Base-by-base conservation (phyloP, 2,888 invertebrate species). In the Coremacera marginata region DNA sequence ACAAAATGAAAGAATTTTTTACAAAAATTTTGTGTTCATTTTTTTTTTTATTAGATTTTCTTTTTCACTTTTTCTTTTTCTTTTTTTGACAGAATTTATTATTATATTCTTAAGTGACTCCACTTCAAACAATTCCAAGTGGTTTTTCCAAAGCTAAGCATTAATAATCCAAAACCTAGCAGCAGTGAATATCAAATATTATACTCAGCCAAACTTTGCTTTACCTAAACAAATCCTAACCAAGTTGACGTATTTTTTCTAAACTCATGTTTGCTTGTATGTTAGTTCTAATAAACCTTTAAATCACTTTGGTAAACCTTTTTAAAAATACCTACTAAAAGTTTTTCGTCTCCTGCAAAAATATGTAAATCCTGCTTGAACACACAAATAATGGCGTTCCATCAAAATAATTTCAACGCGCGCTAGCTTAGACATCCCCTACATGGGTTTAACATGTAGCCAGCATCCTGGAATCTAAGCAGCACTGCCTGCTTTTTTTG, bases 361-460 rank as follows among this genome's bases (percentile, higher is more conserved):
- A 85, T 86, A 86, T 85, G 86, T 84, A 84, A 86, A 85, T 86
- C 82, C 81, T 75, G n/a, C 31, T 51, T 25, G 8, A 73, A 37
- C 60, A 51, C 62, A 44, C 51, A 67, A 77, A 67, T 71, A 37
- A 76, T 75, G 55, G 65, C 63, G 71, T 71, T 71, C 65, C 76
- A 52, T 70, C 52, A 34, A 25, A 62, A 55, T 31, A 19, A 31
- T 65, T 74, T 70, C 51, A 27, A n/a, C 22, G 52, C n/a, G 34
- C 55, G 19, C 19, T 19, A 14, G 60, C 19, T 68, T 19, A 60
- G 44, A 44, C 19, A 25, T n/a, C 60, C 57, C 52, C 63, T 51
- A 37, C 49, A 44, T 67, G 37, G 67, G 22, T 67, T 67, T 37
- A 67, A 34, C 44, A 37, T 44, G 44, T 22, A 67, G 8, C 67